Percentiles rank a stretch among this genome's conserved stretches.
phyloP scores from a whole-genome alignment of 1,140 invertebrate species.

The Muscidifurax raptorellus region DNA sequence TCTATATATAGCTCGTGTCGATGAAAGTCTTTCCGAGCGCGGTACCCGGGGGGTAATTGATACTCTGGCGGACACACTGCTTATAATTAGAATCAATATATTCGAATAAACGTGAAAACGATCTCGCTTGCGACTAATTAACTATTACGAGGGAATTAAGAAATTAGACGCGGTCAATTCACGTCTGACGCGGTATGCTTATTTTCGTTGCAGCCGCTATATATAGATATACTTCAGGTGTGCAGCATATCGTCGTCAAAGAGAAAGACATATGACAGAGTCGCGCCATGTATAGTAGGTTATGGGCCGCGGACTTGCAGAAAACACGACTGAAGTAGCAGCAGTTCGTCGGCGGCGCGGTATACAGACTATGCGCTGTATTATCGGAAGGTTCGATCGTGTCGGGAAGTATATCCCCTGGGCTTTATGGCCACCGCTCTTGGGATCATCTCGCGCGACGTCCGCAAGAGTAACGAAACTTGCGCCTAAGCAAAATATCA shows the following conservation, averaged over 20 bases:
- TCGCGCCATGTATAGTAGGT: no score
- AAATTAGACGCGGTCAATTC: neutral
- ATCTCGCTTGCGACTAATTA: neutral
- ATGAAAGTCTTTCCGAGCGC: no score
- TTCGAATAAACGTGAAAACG: no score
- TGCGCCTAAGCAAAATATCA: no score
- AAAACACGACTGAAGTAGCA: neutral
- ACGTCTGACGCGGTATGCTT: neutral
- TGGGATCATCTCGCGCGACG: neutral
- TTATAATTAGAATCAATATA: slow-evolving; percentile 6
- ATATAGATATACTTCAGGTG: no score
- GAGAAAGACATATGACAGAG: no score
- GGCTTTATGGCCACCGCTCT: neutral
- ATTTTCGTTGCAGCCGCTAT: neutral
- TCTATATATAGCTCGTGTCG: no score
- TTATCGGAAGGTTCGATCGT: slow-evolving; percentile 1
- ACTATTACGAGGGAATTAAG: neutral
- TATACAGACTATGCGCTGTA: neutral
- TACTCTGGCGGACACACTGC: neutral
- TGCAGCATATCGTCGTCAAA: no score
- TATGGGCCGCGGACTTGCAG: neutral
- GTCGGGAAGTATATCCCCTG: neutral
- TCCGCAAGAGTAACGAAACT: neutral
- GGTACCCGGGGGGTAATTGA: neutral
- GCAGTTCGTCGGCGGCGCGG: neutral